Base-by-base conservation (phyloP, 2,888 invertebrate genomes). In the Hylaea fasciaria region DNA sequence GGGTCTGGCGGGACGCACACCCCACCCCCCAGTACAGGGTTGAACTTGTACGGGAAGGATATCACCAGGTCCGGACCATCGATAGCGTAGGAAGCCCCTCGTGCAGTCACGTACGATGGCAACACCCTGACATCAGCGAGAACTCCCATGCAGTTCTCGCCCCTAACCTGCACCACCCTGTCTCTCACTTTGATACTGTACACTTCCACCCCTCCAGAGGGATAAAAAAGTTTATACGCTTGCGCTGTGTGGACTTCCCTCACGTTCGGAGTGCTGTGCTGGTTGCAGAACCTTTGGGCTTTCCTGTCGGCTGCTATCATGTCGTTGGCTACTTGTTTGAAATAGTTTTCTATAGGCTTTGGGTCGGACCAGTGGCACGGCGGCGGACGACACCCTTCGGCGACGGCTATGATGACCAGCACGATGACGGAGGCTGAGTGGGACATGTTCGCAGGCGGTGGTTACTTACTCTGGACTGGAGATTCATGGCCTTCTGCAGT, bases 361-460 rank as follows among this genome's bases (percentile, higher is more conserved):
- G 62, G 29, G 9, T 65, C 32, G 0, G 22, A 17, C 69, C 69
- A 69, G 16, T 69, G 69, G 54, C 69, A 69, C 0, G 68, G 68
- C 0, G 64, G 57, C 0, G 62, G 58, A 12, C 46, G 61, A 9
- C 69, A 69, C 16, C 59, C 37, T 5, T 37, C n/a, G 37, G 10
- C n/a, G 12, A 37, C 11, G 1, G 37, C 37, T 3, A 37, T n/a
- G 37, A 37, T n/a, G 5, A 7, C 5, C 37, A 37, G 37, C n/a
- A n/a, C 37, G 12, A 37, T 1, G 5, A 37, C 2, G 12, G 2
- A 37, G 37, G n/a, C n/a, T 37, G 37, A n/a, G 3, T 10, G 4
- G 37, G 11, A 12, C 37, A 37, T 37, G 37, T n/a, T 35, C 9
- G 9, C 11, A 2, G 3, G 9, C 11, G 35, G 35, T 22, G n/a